These are phyloP conservation scores for Amblyornis subalaris DNA, from an alignment of 2,113 vertebrate species.

Conservation along the genomic window DNA sequence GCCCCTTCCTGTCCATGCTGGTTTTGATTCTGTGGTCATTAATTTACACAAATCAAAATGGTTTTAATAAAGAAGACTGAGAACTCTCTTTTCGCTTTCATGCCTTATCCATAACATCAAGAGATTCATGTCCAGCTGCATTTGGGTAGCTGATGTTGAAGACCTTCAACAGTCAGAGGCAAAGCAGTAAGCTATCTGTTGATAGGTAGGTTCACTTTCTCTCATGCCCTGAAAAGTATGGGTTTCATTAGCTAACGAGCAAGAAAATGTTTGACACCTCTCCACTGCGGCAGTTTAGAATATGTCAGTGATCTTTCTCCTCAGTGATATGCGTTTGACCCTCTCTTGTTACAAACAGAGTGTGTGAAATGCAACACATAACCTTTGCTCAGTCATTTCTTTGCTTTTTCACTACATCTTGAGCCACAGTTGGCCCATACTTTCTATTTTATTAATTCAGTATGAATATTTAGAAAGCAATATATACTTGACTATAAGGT, in stretches of 20 bases:
- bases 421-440: neutral
- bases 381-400: neutral
- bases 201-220: neutral
- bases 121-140: neutral
- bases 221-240: neutral
- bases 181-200: neutral
- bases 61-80: neutral
- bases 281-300: neutral
- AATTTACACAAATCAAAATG: neutral
- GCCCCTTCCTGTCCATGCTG: fast-evolving
- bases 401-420: neutral
- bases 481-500: neutral
- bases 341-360: neutral
- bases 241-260: neutral
- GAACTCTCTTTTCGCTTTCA: neutral
- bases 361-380: neutral
- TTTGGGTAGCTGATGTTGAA: neutral
- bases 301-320: neutral
- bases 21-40: neutral
- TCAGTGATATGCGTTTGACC: neutral
- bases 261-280: neutral
- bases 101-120: neutral
- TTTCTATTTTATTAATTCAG: neutral
- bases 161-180: neutral
- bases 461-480: neutral